Base-by-base conservation (phyloP, 1,140 invertebrate species). In the Sycophaga agraensis region DNA sequence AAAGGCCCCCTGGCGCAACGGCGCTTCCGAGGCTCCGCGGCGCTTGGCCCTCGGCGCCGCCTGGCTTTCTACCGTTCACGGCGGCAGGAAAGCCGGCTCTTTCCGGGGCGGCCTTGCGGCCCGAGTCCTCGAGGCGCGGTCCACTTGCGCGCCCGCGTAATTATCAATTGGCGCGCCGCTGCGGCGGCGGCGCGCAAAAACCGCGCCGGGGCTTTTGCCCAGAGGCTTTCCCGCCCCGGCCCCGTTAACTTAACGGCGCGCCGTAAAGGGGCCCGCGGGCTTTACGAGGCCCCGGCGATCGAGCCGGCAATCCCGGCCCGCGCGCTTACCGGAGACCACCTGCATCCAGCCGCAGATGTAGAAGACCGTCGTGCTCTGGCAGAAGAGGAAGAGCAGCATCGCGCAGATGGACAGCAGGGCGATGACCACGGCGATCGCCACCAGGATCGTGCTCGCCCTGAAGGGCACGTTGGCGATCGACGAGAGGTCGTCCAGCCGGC, bases 341-440 rank as follows among this genome's bases (percentile, higher is more conserved):
- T 98, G 96, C 81, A 97, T 85, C 92, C 92, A 95, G 28, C 90
- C 95, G 74, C 93, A 97, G 53, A 97, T 87, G 72, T 93, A 89
- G 75, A 96, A 97, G 11, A 97, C 94, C 9, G 91, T 94, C 2
- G 91, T 93, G n/a, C 93, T 90, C 69, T 91, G 91, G 76, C 94
- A 91, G 78, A 98, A 95, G 80, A 97, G 92, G 81, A 98, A 96
- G 65, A 98, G 86, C 21, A 97, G 82, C 85, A 98, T 90, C 45
- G 90, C 87, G 74, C 88, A 90, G 62, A 97, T 91, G 28, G 91
- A 91, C 63, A 97, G 75, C 50, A 96, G 80, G 48, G 94, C 90
- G 56, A 96, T 82, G 7, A 93, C 82, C 19, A 95, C 93, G 14
- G 94, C 89, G 16, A 93, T 82, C 12, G 91, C 93, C 48, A 97